Evolutionary conservation across 2,797 vertebrate species (phyloP).

Genomic region (Toxotes lorentzi): DNA sequence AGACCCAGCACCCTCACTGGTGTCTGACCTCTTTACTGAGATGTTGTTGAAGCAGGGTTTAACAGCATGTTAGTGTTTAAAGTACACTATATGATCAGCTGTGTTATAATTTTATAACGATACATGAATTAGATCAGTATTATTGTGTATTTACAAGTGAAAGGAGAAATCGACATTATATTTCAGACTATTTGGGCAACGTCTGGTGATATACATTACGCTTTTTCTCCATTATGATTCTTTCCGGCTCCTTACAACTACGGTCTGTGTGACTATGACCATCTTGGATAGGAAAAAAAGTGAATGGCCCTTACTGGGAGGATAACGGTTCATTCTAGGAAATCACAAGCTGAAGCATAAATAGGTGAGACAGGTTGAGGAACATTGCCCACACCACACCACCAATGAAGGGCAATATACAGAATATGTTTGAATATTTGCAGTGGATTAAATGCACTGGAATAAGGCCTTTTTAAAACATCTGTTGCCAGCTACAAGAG

Average conservation of each 20-base stretch:
- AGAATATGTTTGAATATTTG: not conserved
- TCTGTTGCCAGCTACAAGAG: not conserved
- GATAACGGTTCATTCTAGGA: not conserved
- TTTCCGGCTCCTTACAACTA: not conserved
- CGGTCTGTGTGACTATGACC: constrained; percentile 1
- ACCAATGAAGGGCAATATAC: not conserved
- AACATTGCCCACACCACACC: not conserved
- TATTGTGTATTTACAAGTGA: constrained; percentile 4
- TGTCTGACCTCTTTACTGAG: not conserved
- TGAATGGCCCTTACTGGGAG: not conserved
- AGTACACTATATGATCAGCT: not conserved
- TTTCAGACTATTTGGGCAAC: not conserved
- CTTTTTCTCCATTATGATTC: not conserved
- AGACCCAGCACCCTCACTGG: not conserved
- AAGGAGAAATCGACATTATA: constrained; percentile 2
- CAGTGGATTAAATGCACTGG: constrained; percentile 20
- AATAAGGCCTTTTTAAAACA: constrained; percentile 28
- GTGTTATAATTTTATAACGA: not conserved
- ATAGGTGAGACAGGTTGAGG: not conserved
- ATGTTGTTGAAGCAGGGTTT: not conserved
- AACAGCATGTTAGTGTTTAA: not conserved
- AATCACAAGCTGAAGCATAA: not conserved
- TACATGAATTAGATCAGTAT: not conserved
- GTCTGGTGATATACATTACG: not conserved
- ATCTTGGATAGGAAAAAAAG: not conserved